Evolutionary conservation across 2,888 invertebrate genomes (phyloP), one percentile per base, ranked within the genome.

Genomic region (Bellardia bayeri): DNA sequence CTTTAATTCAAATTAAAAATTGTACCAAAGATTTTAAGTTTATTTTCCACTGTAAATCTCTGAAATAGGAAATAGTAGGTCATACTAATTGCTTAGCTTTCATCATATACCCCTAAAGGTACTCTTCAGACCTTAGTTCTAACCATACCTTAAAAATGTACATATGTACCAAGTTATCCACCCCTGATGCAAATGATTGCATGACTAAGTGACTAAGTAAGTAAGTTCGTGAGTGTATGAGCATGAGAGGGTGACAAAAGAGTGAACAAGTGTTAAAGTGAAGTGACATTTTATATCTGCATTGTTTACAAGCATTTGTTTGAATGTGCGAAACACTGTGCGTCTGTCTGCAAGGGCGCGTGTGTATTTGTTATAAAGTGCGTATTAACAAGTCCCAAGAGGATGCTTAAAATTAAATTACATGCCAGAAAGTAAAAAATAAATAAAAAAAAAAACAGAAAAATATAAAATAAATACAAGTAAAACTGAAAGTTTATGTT

Each of bases 331-430:
- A 72, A 4, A 37, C 37, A 37, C 37, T 72, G 23, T 75, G 33
- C 13, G 11, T n/a, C 42, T 33, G 8, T 66, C 40, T 13, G n/a
- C 45, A 4, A 16, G 45, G 42, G 13, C 14, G n/a, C 13, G 11
- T 13, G 5, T 56, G 30, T 68, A 58, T 45, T 56, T 58, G 33
- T 58, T 58, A n/a, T 69, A 33, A 61, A 79, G 58, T 79, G 69
- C 33, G 58, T 79, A 49, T 79, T 61, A 79, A 79, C 16, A 69
- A 45, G 72, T 72, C 64, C 64, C 63, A 51, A 72, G 42, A 45
- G 74, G 14, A 54, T 16, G 42, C 54, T 74, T 40, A 33, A 66
- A 45, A 66, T 66, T 66, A 74, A 42, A 66, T 66, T 74, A 74
- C 40, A n/a, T 51, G 51, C 9, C 61, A 58, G 54, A 81, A 16